phyloP scores from a whole-genome alignment of 2,888 invertebrate genomes.

The Gryllus longicercus region DNA sequence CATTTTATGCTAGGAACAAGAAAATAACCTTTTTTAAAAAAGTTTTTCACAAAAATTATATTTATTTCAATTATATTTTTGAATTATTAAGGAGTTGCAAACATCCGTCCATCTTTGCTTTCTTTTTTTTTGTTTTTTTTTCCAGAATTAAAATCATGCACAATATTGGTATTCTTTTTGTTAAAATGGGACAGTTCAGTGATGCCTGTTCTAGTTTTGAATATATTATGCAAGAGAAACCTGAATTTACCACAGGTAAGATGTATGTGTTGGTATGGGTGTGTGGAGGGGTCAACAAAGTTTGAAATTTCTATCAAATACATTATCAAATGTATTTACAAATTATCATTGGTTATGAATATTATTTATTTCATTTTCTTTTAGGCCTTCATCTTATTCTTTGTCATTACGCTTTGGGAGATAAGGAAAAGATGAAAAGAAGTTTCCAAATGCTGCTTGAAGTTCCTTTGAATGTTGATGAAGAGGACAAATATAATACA shows the following conservation, averaged over 20 bases:
- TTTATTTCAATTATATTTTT: no score
- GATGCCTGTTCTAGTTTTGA: constrained; percentile 97
- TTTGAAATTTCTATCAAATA: no score
- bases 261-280: no score
- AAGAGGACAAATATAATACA: constrained; percentile 67
- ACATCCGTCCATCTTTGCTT: no score
- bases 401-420: constrained; percentile 84
- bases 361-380: constrained; percentile 20
- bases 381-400: constrained; percentile 82
- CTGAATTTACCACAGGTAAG: constrained; percentile 73
- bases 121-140: constrained; percentile 29
- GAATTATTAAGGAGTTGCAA: no score
- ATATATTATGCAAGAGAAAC: constrained; percentile 94
- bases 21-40: no score
- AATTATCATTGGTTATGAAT: neutral
- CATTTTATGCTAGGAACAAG: no score
- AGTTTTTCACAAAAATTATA: no score
- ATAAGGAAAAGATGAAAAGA: constrained; percentile 88
- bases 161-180: constrained; percentile 92
- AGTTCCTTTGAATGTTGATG: constrained; percentile 78
- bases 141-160: constrained; percentile 92
- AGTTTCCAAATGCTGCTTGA: constrained; percentile 87
- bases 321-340: no score
- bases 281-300: no score
- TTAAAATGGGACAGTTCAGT: constrained; percentile 92